phyloP scores from a whole-genome alignment of 2,888 invertebrate species.

The Eurytoma adleriae region DNA sequence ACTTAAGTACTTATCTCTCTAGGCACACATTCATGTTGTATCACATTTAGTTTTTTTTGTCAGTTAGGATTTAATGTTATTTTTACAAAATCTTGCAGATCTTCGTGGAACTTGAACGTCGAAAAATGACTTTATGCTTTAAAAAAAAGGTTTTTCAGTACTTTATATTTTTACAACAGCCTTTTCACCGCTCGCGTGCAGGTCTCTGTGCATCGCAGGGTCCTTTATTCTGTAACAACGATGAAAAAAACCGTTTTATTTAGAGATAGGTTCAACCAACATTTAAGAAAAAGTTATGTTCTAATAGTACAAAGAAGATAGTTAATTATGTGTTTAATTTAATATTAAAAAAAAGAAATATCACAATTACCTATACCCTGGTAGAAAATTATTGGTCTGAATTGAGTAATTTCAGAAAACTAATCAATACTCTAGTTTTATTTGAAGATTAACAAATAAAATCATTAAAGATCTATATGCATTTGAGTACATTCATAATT shows the following conservation, averaged over 20 bases:
- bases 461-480: too few relatives aligned
- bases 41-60: slow-evolving; percentile 4
- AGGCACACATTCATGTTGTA: not conserved
- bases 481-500: too few relatives aligned
- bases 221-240: slow-evolving; percentile 49
- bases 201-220: slow-evolving; percentile 13
- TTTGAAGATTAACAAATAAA: too few relatives aligned
- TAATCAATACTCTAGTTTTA: too few relatives aligned
- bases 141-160: slow-evolving; percentile 5
- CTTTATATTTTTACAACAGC: slow-evolving; percentile 32
- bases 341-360: not conserved
- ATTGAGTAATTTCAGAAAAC: too few relatives aligned
- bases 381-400: not conserved
- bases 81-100: slow-evolving; percentile 21
- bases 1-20: not conserved
- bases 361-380: not conserved
- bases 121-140: slow-evolving; percentile 32
- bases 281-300: too few relatives aligned
- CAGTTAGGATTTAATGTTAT: not conserved
- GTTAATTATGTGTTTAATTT: not conserved
- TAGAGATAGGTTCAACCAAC: not conserved
- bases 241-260: slow-evolving; percentile 30
- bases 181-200: slow-evolving; percentile 34
- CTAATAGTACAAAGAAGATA: too few relatives aligned
- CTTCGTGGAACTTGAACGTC: slow-evolving; percentile 21